Evolutionary conservation across 2,888 invertebrate species (phyloP).

Genomic region (Drosophila nr. perissopoda): DNA sequence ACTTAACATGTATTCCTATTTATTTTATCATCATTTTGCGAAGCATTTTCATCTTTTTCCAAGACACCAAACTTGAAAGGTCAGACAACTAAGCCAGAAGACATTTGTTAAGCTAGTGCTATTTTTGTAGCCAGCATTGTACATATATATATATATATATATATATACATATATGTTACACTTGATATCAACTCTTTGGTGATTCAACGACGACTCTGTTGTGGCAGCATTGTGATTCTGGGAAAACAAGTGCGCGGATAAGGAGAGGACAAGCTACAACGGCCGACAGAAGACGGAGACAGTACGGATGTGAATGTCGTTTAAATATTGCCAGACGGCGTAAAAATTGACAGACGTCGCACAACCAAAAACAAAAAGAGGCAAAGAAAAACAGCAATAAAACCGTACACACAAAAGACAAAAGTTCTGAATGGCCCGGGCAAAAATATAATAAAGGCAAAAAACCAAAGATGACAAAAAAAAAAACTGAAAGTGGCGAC

Average conservation of each 20-base stretch:
- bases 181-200: constrained; percentile 35
- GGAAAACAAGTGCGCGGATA: constrained; percentile 71
- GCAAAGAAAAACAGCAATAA: constrained; percentile 12
- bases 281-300: constrained; percentile 19
- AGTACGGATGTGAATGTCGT: constrained; percentile 75
- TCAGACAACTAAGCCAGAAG: background rate
- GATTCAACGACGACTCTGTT: constrained; percentile 40
- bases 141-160: constrained; percentile 1
- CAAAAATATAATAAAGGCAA: constrained; percentile 28
- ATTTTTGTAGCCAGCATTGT: background rate
- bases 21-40: background rate
- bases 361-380: constrained; percentile 50
- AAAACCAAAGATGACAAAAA: constrained; percentile 14
- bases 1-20: background rate
- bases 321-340: constrained; percentile 75
- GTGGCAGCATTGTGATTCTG: constrained; percentile 43
- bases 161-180: constrained; percentile 13
- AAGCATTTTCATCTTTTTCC: background rate
- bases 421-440: constrained; percentile 47
- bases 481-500: constrained; percentile 59
- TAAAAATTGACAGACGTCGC: constrained; percentile 75
- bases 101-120: background rate
- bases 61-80: background rate
- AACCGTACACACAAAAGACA: constrained; percentile 34
- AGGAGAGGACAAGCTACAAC: constrained; percentile 26